A percentile compares a stretch with the other conserved stretches of the same genome.
Evolutionary conservation across 2,797 vertebrate species (phyloP).

Genomic region (Tadarida brasiliensis): DNA sequence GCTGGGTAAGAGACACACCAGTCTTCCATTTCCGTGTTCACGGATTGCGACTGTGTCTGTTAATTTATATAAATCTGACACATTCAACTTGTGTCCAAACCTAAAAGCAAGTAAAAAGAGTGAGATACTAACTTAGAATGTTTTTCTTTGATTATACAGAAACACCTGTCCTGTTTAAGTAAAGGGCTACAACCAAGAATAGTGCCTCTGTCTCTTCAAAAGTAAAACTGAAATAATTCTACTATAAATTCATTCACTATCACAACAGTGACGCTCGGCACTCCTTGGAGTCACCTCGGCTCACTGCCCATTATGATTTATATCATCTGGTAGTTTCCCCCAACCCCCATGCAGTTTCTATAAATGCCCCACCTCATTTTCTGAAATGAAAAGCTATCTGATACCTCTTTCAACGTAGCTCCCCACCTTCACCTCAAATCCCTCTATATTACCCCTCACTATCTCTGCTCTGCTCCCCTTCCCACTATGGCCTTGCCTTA

Average conservation of each 20-base stretch:
- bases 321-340: background rate
- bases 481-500: background rate
- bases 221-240: background rate
- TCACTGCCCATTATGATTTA: background rate
- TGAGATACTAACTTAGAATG: background rate
- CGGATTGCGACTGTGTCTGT: slow-evolving; percentile 94
- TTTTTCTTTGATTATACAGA: slow-evolving; percentile 8
- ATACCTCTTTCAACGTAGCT: background rate
- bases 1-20: slow-evolving; percentile 95
- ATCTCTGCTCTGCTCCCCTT: background rate
- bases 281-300: background rate
- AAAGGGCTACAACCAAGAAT: background rate
- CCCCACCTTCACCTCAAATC: background rate
- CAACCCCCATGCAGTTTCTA: background rate
- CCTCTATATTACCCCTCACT: background rate
- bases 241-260: background rate
- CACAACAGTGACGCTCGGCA: background rate
- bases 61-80: slow-evolving; percentile 94
- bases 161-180: background rate
- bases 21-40: slow-evolving; percentile 93
- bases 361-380: background rate
- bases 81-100: slow-evolving; percentile 93
- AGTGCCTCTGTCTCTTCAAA: background rate
- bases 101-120: slow-evolving; percentile 83
- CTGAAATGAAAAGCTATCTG: background rate